phyloP scores from a whole-genome alignment of 2,113 vertebrate species.

The Sander lucioperca region DNA sequence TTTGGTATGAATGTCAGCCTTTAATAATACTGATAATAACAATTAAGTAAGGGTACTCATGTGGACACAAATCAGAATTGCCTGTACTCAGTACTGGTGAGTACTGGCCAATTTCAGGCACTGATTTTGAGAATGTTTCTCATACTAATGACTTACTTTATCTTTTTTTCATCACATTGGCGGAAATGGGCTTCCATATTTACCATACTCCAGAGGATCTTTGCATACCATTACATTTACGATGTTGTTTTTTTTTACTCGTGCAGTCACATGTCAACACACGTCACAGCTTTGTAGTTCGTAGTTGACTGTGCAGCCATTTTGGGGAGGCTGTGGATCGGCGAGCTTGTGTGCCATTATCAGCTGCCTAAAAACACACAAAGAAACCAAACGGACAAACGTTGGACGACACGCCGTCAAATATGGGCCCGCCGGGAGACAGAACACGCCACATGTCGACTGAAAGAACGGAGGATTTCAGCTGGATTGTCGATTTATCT shows the following conservation, averaged over 20 bases:
- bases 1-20: no score
- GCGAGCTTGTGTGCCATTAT: conserved; percentile 67
- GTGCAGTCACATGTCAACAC: conserved; percentile 68
- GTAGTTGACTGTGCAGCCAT: conserved; percentile 85
- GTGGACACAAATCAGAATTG: no score
- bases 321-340: conserved; percentile 82
- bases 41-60: no score
- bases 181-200: no score
- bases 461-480: conserved; percentile 91
- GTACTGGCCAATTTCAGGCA: no score
- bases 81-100: no score
- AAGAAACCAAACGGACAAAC: conserved; percentile 75
- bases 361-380: conserved; percentile 67
- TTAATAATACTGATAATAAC: no score
- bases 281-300: conserved; percentile 73
- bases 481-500: conserved; percentile 96
- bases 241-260: conserved; percentile 22
- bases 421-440: conserved; percentile 90
- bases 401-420: conserved; percentile 80
- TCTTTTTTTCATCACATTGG: no score
- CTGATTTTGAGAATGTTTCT: no score
- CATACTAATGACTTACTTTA: no score
- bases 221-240: no score
- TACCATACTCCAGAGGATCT: no score
- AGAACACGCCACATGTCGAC: conserved; percentile 87